Conservation (phyloP, 2,888 invertebrate species). For the Drosophila mettleri region DNA sequence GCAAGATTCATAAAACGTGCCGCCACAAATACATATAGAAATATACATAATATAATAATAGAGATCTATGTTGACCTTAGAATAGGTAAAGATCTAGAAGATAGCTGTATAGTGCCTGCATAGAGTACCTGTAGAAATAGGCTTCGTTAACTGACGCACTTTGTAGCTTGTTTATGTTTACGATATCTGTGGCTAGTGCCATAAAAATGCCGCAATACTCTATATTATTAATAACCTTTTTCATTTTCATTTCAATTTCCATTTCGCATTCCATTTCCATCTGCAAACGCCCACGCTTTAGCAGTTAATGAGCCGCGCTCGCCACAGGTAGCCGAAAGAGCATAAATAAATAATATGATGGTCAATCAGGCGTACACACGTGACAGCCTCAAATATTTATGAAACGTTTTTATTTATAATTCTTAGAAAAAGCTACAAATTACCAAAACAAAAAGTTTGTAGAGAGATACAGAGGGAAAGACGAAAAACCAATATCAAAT, state of each 20-base stretch:
- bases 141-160: conserved; percentile 53
- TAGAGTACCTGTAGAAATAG: conserved; percentile 12
- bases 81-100: neutral
- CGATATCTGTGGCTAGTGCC: conserved; percentile 42
- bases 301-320: conserved; percentile 56
- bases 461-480: neutral
- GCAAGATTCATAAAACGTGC: conserved; percentile 39
- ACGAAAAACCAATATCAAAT: conserved; percentile 6
- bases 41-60: neutral
- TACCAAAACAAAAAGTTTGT: conserved; percentile 4
- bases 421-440: conserved; percentile 3
- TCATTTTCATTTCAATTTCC: conserved; percentile 25
- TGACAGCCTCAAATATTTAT: conserved; percentile 66
- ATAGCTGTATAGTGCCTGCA: conserved; percentile 6
- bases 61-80: neutral
- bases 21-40: conserved; percentile 9
- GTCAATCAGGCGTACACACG: conserved; percentile 64
- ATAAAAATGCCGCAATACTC: conserved; percentile 48
- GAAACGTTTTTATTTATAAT: conserved; percentile 56
- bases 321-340: conserved; percentile 58
- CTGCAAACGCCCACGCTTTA: conserved; percentile 38
- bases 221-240: conserved; percentile 40
- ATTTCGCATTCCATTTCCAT: conserved; percentile 32
- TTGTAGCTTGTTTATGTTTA: conserved; percentile 60
- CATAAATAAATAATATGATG: conserved; percentile 62